Evolutionary conservation across 2,888 invertebrate genomes (phyloP).

Genomic region (Netelia fuscicornis): DNA sequence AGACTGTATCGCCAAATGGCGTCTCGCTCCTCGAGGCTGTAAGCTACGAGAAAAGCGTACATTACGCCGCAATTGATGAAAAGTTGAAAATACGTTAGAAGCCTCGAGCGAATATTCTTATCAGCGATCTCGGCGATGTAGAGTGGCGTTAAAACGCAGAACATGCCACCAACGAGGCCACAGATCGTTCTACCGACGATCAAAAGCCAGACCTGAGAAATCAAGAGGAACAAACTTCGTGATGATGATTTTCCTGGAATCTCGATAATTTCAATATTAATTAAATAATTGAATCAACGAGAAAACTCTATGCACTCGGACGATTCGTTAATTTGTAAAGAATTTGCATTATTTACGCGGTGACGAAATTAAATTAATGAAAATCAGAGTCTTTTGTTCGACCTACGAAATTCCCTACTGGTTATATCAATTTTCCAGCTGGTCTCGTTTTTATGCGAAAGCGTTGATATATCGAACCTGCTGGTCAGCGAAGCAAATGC

Average conservation of each 20-base stretch:
- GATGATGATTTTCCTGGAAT: background rate
- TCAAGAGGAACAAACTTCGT: background rate
- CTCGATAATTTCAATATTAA: background rate
- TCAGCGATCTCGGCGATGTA: slow-evolving; percentile 80
- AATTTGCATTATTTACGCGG: no score
- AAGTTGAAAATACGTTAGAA: slow-evolving; percentile 78
- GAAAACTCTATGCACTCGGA: no score
- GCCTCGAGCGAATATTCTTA: slow-evolving; percentile 72
- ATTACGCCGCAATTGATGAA: slow-evolving; percentile 79
- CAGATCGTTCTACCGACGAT: slow-evolving; percentile 77
- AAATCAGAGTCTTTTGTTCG: no score
- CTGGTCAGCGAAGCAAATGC: slow-evolving; percentile 74
- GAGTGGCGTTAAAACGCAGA: slow-evolving; percentile 77
- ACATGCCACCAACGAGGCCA: slow-evolving; percentile 76
- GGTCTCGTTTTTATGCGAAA: background rate
- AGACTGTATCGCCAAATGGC: slow-evolving; percentile 76
- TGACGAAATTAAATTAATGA: no score
- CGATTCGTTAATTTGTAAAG: no score
- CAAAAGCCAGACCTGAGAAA: slow-evolving; percentile 68
- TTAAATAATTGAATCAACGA: no score
- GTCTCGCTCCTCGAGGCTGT: slow-evolving; percentile 56
- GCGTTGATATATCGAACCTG: slow-evolving; percentile 67
- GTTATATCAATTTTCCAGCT: no score
- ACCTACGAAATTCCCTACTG: no score
- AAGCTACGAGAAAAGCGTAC: slow-evolving; percentile 76